These are phyloP conservation scores for Agelas oroides DNA, from an alignment of 37 sponge, comb jelly and placozoan genomes.

Conservation along the genomic window DNA sequence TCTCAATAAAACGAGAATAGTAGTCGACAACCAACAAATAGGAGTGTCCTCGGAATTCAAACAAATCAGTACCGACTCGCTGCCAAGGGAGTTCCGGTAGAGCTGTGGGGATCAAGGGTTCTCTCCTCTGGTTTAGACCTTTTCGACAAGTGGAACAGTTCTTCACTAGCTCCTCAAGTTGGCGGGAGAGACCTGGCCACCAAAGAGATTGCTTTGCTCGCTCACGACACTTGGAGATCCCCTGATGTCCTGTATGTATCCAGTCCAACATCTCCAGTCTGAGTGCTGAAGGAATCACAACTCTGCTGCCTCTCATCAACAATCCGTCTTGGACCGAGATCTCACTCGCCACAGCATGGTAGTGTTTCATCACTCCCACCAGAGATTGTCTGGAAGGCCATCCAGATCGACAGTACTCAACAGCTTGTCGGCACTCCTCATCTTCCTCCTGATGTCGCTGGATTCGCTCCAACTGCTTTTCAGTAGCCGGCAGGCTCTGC, in stretches of 20 bases:
- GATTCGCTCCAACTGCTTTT: conserved; percentile 31
- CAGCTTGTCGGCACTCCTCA: conserved; percentile 17
- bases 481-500: conserved; percentile 11
- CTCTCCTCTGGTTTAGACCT: too few relatives aligned
- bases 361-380: neutral
- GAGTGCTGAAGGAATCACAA: conserved; percentile 42
- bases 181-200: too few relatives aligned
- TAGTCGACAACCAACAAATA: too few relatives aligned
- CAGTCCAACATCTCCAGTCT: conserved; percentile 33
- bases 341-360: conserved; percentile 9
- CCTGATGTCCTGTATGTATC: conserved; percentile 61
- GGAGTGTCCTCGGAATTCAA: too few relatives aligned
- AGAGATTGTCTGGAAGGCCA: conserved; percentile 31
- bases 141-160: neutral
- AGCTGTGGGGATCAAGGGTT: too few relatives aligned
- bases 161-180: conserved; percentile 10
- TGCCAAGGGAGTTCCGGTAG: too few relatives aligned
- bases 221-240: too few relatives aligned
- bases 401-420: conserved; percentile 18
- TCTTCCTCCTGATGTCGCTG: conserved; percentile 30
- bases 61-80: too few relatives aligned
- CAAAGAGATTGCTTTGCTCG: too few relatives aligned
- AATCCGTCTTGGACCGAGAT: conserved; percentile 40
- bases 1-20: too few relatives aligned
- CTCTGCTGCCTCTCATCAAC: conserved; percentile 27